Percentiles rank a stretch among this genome's conserved stretches.
Evolutionary conservation across 2,113 vertebrate genomes (phyloP).

Genomic region (Hippolais icterina): DNA sequence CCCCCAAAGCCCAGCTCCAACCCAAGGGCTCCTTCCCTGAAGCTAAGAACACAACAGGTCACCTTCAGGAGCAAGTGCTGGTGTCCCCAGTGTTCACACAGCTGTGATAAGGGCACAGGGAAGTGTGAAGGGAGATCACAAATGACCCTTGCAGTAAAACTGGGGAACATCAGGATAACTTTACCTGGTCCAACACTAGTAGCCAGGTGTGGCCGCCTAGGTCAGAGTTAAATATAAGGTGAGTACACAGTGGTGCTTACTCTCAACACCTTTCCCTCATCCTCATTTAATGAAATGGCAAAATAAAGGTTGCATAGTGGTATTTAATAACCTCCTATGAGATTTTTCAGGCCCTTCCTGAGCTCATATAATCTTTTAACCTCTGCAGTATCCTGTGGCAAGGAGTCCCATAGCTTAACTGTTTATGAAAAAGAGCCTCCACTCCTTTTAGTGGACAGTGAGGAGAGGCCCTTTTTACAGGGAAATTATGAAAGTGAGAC

Average conservation of each 20-base stretch:
- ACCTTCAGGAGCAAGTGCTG: not conserved
- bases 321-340: not conserved
- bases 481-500: not conserved
- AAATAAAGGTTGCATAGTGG: not conserved
- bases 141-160: not conserved
- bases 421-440: not conserved
- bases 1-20: not conserved
- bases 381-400: not conserved
- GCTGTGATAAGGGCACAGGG: not conserved
- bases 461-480: not conserved
- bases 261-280: not conserved
- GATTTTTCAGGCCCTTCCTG: not conserved
- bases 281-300: not conserved
- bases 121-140: not conserved
- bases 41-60: not conserved
- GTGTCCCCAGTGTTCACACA: not conserved
- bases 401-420: not conserved
- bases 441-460: not conserved
- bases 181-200: not conserved
- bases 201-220: not conserved
- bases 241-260: not conserved
- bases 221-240: not conserved
- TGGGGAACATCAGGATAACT: not conserved
- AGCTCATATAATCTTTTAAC: not conserved
- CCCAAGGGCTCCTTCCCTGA: not conserved